Conservation (phyloP, 2,113 vertebrate species). For the Anguilla rostrata region DNA sequence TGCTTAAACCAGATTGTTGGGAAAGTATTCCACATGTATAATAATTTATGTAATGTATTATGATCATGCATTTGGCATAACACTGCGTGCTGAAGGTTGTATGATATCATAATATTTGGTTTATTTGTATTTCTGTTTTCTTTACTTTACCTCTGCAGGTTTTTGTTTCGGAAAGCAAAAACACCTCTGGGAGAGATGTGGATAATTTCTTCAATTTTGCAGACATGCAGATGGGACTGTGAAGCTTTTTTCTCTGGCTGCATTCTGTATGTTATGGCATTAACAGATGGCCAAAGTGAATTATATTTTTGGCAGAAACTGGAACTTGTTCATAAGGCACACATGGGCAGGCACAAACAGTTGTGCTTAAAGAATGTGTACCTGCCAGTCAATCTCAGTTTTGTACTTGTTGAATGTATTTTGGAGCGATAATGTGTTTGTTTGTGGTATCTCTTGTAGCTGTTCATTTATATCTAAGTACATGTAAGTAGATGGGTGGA, state of each 20-base stretch:
- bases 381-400: not conserved
- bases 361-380: not conserved
- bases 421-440: constrained; percentile 5
- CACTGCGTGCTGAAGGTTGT: not conserved
- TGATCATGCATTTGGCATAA: not conserved
- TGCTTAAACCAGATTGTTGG: not conserved
- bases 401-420: constrained; percentile 25
- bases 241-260: constrained; percentile 43
- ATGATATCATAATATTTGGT: not conserved
- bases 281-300: not conserved
- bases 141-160: constrained; percentile 67
- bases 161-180: constrained; percentile 91
- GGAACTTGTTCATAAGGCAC: not conserved
- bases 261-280: not conserved
- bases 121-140: not conserved
- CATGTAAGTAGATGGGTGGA: not conserved
- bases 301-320: not conserved
- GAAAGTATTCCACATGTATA: not conserved
- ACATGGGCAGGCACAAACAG: not conserved
- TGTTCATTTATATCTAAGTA: not conserved
- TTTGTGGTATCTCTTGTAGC: not conserved
- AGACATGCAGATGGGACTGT: constrained; percentile 96
- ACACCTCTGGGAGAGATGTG: constrained; percentile 82
- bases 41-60: not conserved
- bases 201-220: constrained; percentile 98